Evolutionary conservation across 2,888 invertebrate genomes (phyloP).

Genomic region (Anoplius nigerrimus): DNA sequence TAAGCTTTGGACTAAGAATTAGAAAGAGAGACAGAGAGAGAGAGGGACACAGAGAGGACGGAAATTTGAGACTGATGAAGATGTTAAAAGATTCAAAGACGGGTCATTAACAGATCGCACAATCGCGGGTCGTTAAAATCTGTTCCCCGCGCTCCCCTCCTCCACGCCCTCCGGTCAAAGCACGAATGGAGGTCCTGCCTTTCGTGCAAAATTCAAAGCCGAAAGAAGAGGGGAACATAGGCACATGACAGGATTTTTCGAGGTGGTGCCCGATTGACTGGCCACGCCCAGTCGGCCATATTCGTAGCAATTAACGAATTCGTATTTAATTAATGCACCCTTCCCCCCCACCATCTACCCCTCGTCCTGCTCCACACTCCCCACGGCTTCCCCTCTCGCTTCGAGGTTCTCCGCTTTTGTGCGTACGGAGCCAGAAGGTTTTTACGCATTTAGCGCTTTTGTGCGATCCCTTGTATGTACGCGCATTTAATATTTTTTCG

Average conservation of each 20-base stretch:
- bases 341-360: slow-evolving; percentile 29
- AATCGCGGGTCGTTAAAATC: slow-evolving; percentile 6
- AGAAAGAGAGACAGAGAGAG: too few species aligned
- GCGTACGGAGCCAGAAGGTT: slow-evolving; percentile 26
- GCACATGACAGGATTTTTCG: slow-evolving; percentile 36
- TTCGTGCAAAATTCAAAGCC: slow-evolving; percentile 17
- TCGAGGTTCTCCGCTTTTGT: slow-evolving; percentile 31
- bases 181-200: slow-evolving; percentile 30
- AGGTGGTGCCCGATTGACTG: slow-evolving; percentile 57
- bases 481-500: slow-evolving; percentile 31
- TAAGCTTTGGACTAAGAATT: too few species aligned
- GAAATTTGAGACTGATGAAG: too few species aligned
- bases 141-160: not conserved
- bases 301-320: slow-evolving; percentile 67
- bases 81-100: too few species aligned
- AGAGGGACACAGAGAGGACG: too few species aligned
- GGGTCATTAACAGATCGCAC: not conserved
- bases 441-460: slow-evolving; percentile 38
- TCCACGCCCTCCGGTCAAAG: slow-evolving; percentile 1
- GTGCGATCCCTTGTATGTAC: slow-evolving; percentile 24
- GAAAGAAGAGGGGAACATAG: slow-evolving; percentile 7
- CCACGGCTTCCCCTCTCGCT: too few species aligned
- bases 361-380: too few species aligned
- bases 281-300: slow-evolving; percentile 68
- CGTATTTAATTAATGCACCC: slow-evolving; percentile 66